These are phyloP conservation scores for Meda fulgida DNA, from an alignment of 2,797 vertebrate species.

Conservation along the genomic window DNA sequence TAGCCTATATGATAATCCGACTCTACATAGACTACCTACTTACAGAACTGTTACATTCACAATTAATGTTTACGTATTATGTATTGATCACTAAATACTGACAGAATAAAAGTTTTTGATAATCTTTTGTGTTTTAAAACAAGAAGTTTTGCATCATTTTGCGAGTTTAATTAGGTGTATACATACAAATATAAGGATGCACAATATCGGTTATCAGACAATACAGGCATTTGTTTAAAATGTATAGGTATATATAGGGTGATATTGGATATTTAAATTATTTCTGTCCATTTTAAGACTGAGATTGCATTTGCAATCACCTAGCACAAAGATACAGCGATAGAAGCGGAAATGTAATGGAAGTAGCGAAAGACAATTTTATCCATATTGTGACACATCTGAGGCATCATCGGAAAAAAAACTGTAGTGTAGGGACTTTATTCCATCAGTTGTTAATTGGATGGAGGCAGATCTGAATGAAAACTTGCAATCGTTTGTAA, in stretches of 20 bases:
- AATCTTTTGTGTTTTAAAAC: not conserved
- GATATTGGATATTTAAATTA: not conserved
- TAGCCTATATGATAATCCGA: not conserved
- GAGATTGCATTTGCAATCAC: not conserved
- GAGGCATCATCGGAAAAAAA: not conserved
- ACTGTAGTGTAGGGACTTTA: not conserved
- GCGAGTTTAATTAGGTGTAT: not conserved
- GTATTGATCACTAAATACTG: not conserved
- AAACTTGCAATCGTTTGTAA: not conserved
- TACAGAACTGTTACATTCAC: constrained; percentile 1
- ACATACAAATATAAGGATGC: not conserved
- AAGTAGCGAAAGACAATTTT: not conserved
- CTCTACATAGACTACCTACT: not conserved
- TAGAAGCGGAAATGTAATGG: not conserved
- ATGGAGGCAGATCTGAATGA: not conserved
- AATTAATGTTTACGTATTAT: not conserved
- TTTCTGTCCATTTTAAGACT: not conserved
- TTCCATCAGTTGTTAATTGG: not conserved
- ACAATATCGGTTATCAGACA: not conserved
- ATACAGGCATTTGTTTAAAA: not conserved
- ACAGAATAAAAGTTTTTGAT: not conserved
- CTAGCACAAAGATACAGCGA: not conserved
- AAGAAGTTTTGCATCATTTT: too few relatives aligned
- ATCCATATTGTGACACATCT: not conserved
- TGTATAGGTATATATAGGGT: not conserved